phyloP scores from a whole-genome alignment of 2,888 invertebrate genomes.

The Cistogaster globosa region DNA sequence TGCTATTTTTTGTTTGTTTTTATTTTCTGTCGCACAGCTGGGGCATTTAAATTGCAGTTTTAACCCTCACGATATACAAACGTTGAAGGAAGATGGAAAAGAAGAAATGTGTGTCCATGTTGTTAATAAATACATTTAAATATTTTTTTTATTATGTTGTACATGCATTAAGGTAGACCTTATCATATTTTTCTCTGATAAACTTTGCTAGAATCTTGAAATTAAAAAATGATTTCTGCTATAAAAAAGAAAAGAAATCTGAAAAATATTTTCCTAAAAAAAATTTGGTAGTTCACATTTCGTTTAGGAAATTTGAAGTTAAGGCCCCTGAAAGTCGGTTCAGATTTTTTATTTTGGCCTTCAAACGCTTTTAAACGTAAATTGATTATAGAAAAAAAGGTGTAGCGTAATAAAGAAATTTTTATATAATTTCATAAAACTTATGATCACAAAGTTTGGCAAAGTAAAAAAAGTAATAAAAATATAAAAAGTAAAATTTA shows the following conservation, averaged over 20 bases:
- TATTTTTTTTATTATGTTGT: neutral
- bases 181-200: neutral
- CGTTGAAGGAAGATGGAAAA: neutral
- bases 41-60: conserved; percentile 55
- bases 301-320: no score
- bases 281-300: no score
- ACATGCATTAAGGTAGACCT: neutral
- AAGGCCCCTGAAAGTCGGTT: no score
- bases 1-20: conserved; percentile 2
- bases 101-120: neutral
- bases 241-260: no score
- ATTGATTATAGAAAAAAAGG: neutral
- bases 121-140: neutral
- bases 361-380: neutral
- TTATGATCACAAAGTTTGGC: neutral
- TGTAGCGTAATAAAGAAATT: neutral
- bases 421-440: neutral
- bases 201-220: neutral
- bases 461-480: neutral
- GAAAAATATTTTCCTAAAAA: no score
- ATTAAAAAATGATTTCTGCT: no score
- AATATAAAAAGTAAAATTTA: neutral
- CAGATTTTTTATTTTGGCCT: neutral
- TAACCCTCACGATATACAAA: conserved; percentile 2
- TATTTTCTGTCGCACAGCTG: conserved; percentile 50